Percentiles rank a stretch among this genome's conserved stretches.
Evolutionary conservation across 2,113 vertebrate species (phyloP).

Genomic region (Ginglymostoma cirratum): DNA sequence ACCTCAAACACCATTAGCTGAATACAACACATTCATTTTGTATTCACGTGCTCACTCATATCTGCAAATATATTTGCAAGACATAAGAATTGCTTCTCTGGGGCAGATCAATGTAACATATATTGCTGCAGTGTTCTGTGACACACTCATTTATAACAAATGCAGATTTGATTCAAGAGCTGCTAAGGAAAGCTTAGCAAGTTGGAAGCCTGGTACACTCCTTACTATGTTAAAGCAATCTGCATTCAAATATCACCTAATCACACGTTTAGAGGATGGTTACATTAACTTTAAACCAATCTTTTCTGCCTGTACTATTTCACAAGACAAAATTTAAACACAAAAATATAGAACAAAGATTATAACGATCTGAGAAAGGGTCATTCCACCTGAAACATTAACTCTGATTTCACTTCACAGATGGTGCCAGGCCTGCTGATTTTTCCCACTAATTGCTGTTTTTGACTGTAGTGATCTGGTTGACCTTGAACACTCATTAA

Average conservation of each 20-base stretch:
- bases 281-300: neutral
- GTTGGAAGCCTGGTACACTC: neutral
- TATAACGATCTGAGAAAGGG: neutral
- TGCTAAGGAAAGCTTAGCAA: neutral
- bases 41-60: slow-evolving; percentile 40
- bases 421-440: no score
- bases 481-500: neutral
- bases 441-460: no score
- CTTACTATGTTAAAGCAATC: neutral
- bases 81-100: slow-evolving; percentile 13
- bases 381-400: no score
- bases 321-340: neutral
- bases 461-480: neutral
- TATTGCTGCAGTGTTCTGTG: slow-evolving; percentile 6
- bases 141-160: slow-evolving; percentile 31
- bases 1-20: slow-evolving; percentile 41
- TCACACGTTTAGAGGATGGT: neutral
- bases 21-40: neutral
- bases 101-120: slow-evolving; percentile 18
- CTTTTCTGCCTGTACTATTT: neutral
- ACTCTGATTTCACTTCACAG: no score
- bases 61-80: slow-evolving; percentile 10
- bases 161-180: slow-evolving; percentile 35
- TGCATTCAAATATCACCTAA: neutral
- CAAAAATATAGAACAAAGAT: neutral